Evolutionary conservation across 1,140 invertebrate species (phyloP), one percentile per base, ranked within the genome.

Genomic region (Radopholus similis): DNA sequence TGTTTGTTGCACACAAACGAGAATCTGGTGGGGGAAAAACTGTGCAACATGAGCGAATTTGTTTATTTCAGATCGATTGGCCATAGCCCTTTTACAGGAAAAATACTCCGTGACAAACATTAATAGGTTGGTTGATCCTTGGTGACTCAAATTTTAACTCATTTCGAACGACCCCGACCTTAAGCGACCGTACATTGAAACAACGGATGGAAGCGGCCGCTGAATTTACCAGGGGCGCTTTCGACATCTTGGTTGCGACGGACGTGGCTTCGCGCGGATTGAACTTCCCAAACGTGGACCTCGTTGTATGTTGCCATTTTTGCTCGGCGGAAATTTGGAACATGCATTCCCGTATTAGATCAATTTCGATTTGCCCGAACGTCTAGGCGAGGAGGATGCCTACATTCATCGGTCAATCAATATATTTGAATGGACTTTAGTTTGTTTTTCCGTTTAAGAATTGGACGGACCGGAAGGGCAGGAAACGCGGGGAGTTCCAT

Each of bases 361-460:
- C 2, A 95, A 93, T 26, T 93, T 95, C 87, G 90, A 95, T 26
- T 91, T 91, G 1, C 91, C 91, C 26, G 86, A 92, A 73, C 92
- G n/a, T 11, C 6, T 47, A 5, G 44, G 26, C 4, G 47, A 23
- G 92, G 32, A 87, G 95, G 51, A 92, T 95, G 83, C 92, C 95
- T 42, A 89, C 90, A 82, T 90, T 93, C 79, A 87, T 95, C 47
- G 47, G n/a, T n/a, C n/a, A n/a, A n/a, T n/a, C n/a, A n/a, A n/a
- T n/a, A n/a, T n/a, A n/a, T n/a, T n/a, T n/a, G n/a, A n/a, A n/a
- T n/a, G n/a, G n/a, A n/a, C n/a, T n/a, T n/a, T n/a, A n/a, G n/a
- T n/a, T n/a, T n/a, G n/a, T n/a, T n/a, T n/a, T n/a, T n/a, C n/a
- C n/a, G n/a, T n/a, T n/a, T n/a, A n/a, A n/a, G 93, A 72, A 96